Evolutionary conservation across 23 tunicate genomes (phyloP).

Genomic region (Halocynthia roretzi): DNA sequence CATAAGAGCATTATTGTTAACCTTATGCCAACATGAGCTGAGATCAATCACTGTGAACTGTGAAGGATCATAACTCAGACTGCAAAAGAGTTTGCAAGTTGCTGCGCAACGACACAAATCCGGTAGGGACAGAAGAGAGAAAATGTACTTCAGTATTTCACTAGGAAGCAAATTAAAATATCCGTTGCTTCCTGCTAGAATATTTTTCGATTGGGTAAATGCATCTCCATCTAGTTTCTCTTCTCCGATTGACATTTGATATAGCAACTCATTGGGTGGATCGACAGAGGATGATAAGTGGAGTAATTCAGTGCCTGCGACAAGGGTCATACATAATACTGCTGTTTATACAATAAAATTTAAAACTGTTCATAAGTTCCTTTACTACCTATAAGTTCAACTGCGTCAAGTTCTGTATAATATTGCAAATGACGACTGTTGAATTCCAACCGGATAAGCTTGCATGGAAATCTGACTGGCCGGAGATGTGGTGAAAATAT

Average conservation of each 20-base stretch:
- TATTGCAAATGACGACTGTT: conserved; percentile 65
- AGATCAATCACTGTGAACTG: conserved; percentile 49
- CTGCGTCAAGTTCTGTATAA: conserved; percentile 93
- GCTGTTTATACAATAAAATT: not conserved
- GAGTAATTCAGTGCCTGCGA: conserved; percentile 25
- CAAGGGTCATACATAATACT: not conserved
- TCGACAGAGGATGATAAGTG: conserved; percentile 69
- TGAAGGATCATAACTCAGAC: conserved; percentile 59
- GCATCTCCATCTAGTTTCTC: not conserved
- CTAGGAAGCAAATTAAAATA: conserved; percentile 57
- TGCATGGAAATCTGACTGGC: conserved; percentile 35
- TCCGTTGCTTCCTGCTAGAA: conserved; percentile 22
- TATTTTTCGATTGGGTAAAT: not conserved
- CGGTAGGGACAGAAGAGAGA: conserved; percentile 59
- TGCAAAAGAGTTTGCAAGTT: conserved; percentile 49
- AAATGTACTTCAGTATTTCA: conserved; percentile 58
- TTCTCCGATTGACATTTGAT: not conserved
- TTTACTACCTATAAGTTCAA: conserved; percentile 69
- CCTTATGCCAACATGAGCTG: conserved; percentile 73
- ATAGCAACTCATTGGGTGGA: conserved; percentile 40
- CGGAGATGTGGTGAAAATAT: conserved; percentile 70
- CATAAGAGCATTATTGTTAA: conserved; percentile 36
- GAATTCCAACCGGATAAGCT: conserved; percentile 80
- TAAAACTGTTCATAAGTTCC: not conserved
- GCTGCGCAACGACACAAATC: conserved; percentile 69